These are phyloP conservation scores for Patella pellucida DNA, from an alignment of 2,888 invertebrate genomes.

Conservation along the genomic window DNA sequence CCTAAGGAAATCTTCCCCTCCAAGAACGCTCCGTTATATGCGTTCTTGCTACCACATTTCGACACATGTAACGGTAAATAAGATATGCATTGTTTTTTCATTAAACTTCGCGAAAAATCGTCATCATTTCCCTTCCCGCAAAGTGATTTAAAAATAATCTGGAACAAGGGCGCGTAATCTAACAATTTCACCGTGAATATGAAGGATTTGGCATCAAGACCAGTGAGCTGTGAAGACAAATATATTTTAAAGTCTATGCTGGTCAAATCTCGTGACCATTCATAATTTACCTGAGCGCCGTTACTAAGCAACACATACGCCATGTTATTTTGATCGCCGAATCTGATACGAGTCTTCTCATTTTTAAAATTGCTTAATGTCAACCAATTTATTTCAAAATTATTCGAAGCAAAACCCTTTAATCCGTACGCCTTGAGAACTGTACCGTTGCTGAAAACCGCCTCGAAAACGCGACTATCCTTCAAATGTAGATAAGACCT, in stretches of 20 bases:
- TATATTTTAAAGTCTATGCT: not conserved
- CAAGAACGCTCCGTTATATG: not conserved
- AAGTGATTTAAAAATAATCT: not conserved
- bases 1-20: not conserved
- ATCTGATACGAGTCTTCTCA: not conserved
- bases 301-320: not conserved
- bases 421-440: not conserved
- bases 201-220: slow-evolving; percentile 4
- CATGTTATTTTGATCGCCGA: not conserved
- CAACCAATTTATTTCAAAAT: not conserved
- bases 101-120: not conserved
- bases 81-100: not conserved
- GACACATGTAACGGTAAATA: not conserved
- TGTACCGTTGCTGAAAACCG: not conserved
- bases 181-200: not conserved
- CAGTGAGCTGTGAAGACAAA: not conserved
- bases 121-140: not conserved
- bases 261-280: slow-evolving; percentile 7
- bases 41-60: not conserved
- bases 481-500: not conserved
- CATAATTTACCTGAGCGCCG: not conserved
- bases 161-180: not conserved
- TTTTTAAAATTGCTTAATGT: not conserved
- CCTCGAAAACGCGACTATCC: not conserved
- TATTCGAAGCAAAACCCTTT: not conserved